A percentile compares a stretch with the other conserved stretches of the same genome.
These are phyloP conservation scores for Drosophila cracens DNA, from an alignment of 2,888 invertebrate species.

Conservation along the genomic window DNA sequence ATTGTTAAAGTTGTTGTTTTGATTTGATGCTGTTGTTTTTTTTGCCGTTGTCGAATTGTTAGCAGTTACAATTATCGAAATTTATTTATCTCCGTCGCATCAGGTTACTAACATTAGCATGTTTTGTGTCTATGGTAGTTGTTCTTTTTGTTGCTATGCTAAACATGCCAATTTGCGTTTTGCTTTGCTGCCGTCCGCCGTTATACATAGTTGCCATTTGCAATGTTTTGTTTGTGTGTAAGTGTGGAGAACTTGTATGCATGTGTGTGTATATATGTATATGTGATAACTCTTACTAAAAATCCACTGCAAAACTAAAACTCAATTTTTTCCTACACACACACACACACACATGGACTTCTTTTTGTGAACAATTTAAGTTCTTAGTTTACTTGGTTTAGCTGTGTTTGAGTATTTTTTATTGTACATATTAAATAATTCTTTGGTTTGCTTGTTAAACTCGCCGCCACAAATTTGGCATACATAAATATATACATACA, in stretches of 20 bases:
- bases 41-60: constrained; percentile 9
- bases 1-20: constrained; percentile 24
- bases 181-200: not conserved
- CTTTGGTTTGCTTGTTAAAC: not conserved
- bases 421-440: not conserved
- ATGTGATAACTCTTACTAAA: not conserved
- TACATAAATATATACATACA: not conserved
- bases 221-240: not conserved
- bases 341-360: not conserved
- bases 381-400: not conserved
- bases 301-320: not conserved
- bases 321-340: not conserved
- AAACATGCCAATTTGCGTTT: not conserved
- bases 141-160: not conserved
- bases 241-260: not conserved
- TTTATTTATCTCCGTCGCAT: not conserved
- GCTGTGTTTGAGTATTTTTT: not conserved
- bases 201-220: not conserved
- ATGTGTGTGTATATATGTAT: not conserved
- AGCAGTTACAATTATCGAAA: not conserved
- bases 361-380: not conserved
- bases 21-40: constrained; percentile 8
- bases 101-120: not conserved
- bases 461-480: not conserved
- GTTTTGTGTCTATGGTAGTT: not conserved